A percentile compares a stretch with the other conserved stretches of the same genome.
Evolutionary conservation across 2,888 invertebrate genomes (phyloP).

Genomic region (Metallyticus violacea): DNA sequence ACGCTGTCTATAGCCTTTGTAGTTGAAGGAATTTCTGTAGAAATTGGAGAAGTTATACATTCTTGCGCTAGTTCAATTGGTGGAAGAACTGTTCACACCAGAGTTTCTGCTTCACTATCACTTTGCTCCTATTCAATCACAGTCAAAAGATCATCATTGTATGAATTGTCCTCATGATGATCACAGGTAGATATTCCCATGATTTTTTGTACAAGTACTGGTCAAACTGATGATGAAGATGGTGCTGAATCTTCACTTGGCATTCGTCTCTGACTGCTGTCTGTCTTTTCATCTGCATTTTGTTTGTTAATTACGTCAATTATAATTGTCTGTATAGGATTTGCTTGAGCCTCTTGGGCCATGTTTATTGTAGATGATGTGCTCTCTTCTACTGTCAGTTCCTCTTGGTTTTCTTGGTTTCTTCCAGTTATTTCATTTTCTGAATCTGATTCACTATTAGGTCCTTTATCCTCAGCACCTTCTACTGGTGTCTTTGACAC

Average conservation of each 20-base stretch:
- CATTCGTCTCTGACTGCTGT: not conserved
- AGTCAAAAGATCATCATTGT: constrained; percentile 37
- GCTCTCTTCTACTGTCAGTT: not conserved
- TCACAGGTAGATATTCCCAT: constrained; percentile 34
- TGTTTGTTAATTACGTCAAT: not conserved
- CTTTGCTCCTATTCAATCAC: not conserved
- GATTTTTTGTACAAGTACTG: not conserved
- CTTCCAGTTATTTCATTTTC: not conserved
- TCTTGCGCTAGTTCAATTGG: constrained; percentile 74
- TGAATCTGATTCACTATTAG: not conserved
- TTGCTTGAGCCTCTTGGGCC: not conserved
- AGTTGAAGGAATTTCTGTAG: constrained; percentile 21
- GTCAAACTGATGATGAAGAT: not conserved
- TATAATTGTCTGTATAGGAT: not conserved
- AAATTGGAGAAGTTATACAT: constrained; percentile 54
- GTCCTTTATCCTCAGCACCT: constrained; percentile 38
- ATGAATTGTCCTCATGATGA: constrained; percentile 43
- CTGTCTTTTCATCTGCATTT: not conserved
- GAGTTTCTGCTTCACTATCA: constrained; percentile 38
- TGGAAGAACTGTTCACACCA: constrained; percentile 49
- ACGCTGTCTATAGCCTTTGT: constrained; percentile 29
- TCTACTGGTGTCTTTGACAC: constrained; percentile 49
- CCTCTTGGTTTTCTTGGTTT: not conserved
- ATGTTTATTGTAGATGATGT: constrained; percentile 8
- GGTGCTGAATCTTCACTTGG: constrained; percentile 22